Percentiles rank a stretch among this genome's conserved stretches.
phyloP scores from a whole-genome alignment of 2,113 vertebrate genomes.

The Lethenteron reissneri region DNA sequence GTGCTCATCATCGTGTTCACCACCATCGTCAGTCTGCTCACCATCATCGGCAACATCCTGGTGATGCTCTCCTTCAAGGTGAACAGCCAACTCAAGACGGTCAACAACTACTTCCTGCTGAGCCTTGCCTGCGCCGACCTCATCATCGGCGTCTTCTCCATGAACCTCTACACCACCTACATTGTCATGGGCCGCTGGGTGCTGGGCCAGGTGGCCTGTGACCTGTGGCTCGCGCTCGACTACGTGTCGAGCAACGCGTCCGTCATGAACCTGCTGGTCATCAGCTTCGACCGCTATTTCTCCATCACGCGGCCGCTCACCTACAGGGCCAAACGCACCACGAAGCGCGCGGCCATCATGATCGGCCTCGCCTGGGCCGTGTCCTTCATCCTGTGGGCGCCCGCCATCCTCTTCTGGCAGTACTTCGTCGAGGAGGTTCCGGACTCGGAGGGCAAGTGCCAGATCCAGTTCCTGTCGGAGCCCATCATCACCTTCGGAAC shows the following conservation, averaged over 20 bases:
- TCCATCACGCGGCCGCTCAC: constrained; percentile 88
- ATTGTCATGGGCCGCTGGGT: constrained; percentile 91
- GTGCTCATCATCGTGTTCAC: constrained; percentile 68
- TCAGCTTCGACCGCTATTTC: constrained; percentile 95
- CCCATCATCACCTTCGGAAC: constrained; percentile 89
- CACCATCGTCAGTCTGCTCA: constrained; percentile 69
- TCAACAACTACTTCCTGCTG: constrained; percentile 89
- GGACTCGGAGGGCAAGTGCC: constrained; percentile 43
- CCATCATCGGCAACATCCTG: constrained; percentile 71
- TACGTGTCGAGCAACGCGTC: constrained; percentile 95
- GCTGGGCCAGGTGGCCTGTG: constrained; percentile 70
- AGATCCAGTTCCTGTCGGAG: constrained; percentile 92
- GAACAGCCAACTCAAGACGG: constrained; percentile 91
- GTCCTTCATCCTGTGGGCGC: constrained; percentile 81
- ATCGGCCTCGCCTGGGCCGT: constrained; percentile 86
- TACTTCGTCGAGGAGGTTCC: constrained; percentile 59
- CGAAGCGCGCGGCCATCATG: constrained; percentile 69
- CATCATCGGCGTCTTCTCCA: constrained; percentile 87
- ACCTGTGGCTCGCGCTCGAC: constrained; percentile 82
- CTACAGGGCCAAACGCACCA: constrained; percentile 78
- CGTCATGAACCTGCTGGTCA: constrained; percentile 89
- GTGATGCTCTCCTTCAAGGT: constrained; percentile 96
- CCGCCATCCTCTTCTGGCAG: constrained; percentile 86
- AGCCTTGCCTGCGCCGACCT: constrained; percentile 88
- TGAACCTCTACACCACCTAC: constrained; percentile 94